Evolutionary conservation across 2,113 vertebrate genomes (phyloP).

Genomic region (Macroglossus sobrinus): DNA sequence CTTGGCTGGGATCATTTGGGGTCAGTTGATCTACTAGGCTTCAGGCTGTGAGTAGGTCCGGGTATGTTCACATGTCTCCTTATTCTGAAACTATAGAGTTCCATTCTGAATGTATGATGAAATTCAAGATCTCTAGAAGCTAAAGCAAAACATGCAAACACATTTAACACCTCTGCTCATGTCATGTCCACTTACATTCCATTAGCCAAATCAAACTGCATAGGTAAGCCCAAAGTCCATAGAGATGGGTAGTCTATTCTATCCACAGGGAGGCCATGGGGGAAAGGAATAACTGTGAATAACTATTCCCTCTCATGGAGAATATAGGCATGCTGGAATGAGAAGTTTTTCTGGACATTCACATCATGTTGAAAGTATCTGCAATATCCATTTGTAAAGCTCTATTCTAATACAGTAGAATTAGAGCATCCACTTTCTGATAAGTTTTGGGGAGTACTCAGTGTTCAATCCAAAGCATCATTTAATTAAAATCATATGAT

Average conservation of each 20-base stretch:
- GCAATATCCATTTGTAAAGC: background rate
- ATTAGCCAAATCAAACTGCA: background rate
- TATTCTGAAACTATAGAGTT: background rate
- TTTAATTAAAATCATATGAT: conserved; percentile 9
- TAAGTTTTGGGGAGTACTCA: background rate
- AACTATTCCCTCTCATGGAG: background rate
- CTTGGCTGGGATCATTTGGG: background rate
- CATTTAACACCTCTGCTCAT: background rate
- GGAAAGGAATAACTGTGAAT: background rate
- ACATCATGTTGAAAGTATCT: background rate
- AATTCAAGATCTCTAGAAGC: background rate
- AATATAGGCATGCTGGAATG: background rate
- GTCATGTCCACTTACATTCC: background rate
- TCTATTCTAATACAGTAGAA: background rate
- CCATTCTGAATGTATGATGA: background rate
- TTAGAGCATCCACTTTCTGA: background rate
- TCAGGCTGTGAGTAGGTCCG: background rate
- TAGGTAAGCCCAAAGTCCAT: background rate
- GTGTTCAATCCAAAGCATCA: background rate
- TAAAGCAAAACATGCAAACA: background rate
- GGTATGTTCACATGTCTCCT: background rate
- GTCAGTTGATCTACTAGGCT: background rate
- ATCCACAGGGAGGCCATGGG: background rate
- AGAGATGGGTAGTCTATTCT: background rate
- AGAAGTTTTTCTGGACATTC: background rate